phyloP scores from a whole-genome alignment of 2,113 vertebrate species.

The Cottus gobio region DNA sequence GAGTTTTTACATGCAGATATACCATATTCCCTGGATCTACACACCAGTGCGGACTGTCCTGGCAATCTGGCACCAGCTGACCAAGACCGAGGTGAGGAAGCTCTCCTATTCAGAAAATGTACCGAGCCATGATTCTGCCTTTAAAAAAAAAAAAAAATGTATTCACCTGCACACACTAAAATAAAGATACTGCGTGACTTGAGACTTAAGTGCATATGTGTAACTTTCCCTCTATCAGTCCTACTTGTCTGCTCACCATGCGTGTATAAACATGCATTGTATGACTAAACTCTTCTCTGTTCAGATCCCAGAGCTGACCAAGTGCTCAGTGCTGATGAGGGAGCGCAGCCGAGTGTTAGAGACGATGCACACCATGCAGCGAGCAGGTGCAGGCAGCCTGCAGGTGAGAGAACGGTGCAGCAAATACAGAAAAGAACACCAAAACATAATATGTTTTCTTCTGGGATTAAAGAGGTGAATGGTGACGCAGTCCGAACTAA shows the following conservation, averaged over 20 bases:
- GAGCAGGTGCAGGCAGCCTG: constrained; percentile 57
- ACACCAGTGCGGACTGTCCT: constrained; percentile 57
- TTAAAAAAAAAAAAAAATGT: not conserved
- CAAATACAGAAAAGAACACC: not conserved
- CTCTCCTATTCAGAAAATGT: not conserved
- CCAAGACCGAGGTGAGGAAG: constrained; percentile 67
- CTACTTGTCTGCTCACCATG: not conserved
- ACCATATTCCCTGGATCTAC: constrained; percentile 70
- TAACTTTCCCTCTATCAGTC: too few relatives aligned
- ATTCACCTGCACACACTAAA: not conserved
- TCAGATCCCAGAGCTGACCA: constrained; percentile 70
- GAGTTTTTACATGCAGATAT: constrained; percentile 49
- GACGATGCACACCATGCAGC: constrained; percentile 62
- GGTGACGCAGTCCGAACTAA: not conserved
- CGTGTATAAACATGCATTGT: not conserved
- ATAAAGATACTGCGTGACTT: not conserved
- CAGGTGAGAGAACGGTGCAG: constrained; percentile 56
- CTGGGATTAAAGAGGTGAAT: not conserved
- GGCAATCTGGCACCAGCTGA: constrained; percentile 70
- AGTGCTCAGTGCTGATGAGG: constrained; percentile 68
- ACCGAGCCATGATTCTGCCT: not conserved
- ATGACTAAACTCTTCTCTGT: not conserved
- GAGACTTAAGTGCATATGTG: not conserved
- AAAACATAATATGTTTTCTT: not conserved
- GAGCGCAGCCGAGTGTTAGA: constrained; percentile 68